These are phyloP conservation scores for Dryococelus australis DNA, from an alignment of 2,888 invertebrate species.

Conservation along the genomic window DNA sequence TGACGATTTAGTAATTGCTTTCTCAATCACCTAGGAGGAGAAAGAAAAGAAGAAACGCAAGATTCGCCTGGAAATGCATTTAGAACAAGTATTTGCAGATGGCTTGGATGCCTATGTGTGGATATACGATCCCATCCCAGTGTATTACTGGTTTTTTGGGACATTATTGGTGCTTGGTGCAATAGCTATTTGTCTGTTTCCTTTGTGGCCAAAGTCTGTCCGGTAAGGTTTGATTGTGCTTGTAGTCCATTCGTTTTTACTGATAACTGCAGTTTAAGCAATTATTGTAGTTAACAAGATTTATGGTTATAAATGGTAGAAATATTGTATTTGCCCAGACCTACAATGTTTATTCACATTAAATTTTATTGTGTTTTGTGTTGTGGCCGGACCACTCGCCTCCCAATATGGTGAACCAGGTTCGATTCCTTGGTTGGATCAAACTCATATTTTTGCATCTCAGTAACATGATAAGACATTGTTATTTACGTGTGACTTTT, in stretches of 20 bases:
- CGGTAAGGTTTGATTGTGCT: slow-evolving; percentile 55
- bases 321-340: too few relatives aligned
- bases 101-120: slow-evolving; percentile 96
- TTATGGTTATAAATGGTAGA: neutral
- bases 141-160: slow-evolving; percentile 95
- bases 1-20: neutral
- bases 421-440: too few relatives aligned
- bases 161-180: slow-evolving; percentile 88
- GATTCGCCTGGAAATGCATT: slow-evolving; percentile 96
- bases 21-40: slow-evolving; percentile 48
- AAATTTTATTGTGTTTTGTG: too few relatives aligned
- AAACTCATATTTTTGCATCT: too few relatives aligned
- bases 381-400: too few relatives aligned
- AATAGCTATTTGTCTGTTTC: slow-evolving; percentile 96
- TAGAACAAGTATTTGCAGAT: slow-evolving; percentile 93
- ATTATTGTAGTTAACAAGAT: neutral
- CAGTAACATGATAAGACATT: too few relatives aligned
- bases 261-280: neutral
- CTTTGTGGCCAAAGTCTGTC: slow-evolving; percentile 97
- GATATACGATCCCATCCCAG: slow-evolving; percentile 97
- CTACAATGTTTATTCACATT: too few relatives aligned
- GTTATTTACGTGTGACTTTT: too few relatives aligned
- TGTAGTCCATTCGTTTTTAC: neutral
- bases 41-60: slow-evolving; percentile 82
- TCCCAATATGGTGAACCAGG: too few relatives aligned